A percentile compares a stretch with the other conserved stretches of the same genome.
phyloP scores from a whole-genome alignment of 37 sponge, comb jelly and placozoan species.

The Dysidea cf. avara region DNA sequence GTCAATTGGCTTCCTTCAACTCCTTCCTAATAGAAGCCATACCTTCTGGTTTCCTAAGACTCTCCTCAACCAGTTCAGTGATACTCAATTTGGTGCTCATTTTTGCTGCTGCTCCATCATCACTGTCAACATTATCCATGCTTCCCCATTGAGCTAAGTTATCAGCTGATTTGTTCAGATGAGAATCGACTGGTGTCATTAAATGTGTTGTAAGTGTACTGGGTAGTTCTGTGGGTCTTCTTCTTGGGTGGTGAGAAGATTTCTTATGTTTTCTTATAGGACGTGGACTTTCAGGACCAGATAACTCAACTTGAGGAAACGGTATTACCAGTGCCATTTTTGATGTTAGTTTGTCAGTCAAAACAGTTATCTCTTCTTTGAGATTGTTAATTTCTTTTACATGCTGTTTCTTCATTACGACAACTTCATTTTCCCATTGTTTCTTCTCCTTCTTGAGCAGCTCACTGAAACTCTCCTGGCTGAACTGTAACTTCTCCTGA shows the following conservation, averaged over 20 bases:
- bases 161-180: too few relatives aligned
- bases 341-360: background rate
- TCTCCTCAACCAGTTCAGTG: slow-evolving; percentile 56
- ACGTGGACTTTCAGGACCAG: background rate
- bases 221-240: background rate
- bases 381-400: background rate
- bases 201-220: background rate
- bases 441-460: slow-evolving; percentile 14
- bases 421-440: background rate
- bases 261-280: too few relatives aligned
- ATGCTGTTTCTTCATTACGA: background rate
- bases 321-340: background rate
- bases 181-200: too few relatives aligned
- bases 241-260: background rate
- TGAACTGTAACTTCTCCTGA: slow-evolving; percentile 40
- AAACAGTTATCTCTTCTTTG: slow-evolving; percentile 5
- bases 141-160: background rate
- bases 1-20: slow-evolving; percentile 64
- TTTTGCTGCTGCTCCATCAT: background rate
- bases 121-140: too few relatives aligned
- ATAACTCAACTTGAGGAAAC: background rate
- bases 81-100: slow-evolving; percentile 10
- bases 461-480: slow-evolving; percentile 19
- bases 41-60: slow-evolving; percentile 46
- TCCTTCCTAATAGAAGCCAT: slow-evolving; percentile 65